Evolutionary conservation across 2,888 invertebrate genomes (phyloP).

Genomic region (Drosophila paranaensis): DNA sequence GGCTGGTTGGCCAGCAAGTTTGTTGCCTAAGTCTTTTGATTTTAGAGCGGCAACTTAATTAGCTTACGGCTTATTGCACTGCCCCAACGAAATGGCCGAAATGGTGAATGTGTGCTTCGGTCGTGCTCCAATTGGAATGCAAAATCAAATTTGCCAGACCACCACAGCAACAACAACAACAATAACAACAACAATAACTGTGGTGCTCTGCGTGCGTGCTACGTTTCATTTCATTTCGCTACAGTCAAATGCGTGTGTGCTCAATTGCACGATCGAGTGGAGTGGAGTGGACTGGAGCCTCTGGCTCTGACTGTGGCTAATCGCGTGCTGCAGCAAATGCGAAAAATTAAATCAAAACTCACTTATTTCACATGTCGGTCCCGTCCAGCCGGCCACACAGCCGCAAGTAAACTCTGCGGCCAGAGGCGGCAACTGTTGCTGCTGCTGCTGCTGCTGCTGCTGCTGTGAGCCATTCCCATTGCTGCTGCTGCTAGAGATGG

Average conservation of each 20-base stretch:
- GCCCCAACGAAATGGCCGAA: slow-evolving; percentile 32
- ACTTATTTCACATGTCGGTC: slow-evolving; percentile 91
- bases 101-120: slow-evolving; percentile 68
- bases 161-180: slow-evolving; percentile 53
- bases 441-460: slow-evolving; percentile 38
- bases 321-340: slow-evolving; percentile 76
- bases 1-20: slow-evolving; percentile 36
- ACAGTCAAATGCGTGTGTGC: slow-evolving; percentile 79
- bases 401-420: slow-evolving; percentile 90
- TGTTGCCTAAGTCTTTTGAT: slow-evolving; percentile 60
- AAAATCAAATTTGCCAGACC: slow-evolving; percentile 71
- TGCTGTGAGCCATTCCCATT: slow-evolving; percentile 31
- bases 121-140: slow-evolving; percentile 80
- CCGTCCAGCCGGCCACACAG: slow-evolving; percentile 94
- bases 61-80: slow-evolving; percentile 66
- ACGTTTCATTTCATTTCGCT: slow-evolving; percentile 79
- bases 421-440: slow-evolving; percentile 73
- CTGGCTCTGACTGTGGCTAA: slow-evolving; percentile 57
- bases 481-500: slow-evolving; percentile 25
- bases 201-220: slow-evolving; percentile 70
- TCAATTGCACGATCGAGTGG: slow-evolving; percentile 78
- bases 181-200: slow-evolving; percentile 9
- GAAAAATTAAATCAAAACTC: slow-evolving; percentile 85
- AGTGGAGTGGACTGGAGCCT: slow-evolving; percentile 3
- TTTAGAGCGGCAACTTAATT: slow-evolving; percentile 67